Evolutionary conservation across 1,140 invertebrate species (phyloP).

Genomic region (Dysdera silvatica): DNA sequence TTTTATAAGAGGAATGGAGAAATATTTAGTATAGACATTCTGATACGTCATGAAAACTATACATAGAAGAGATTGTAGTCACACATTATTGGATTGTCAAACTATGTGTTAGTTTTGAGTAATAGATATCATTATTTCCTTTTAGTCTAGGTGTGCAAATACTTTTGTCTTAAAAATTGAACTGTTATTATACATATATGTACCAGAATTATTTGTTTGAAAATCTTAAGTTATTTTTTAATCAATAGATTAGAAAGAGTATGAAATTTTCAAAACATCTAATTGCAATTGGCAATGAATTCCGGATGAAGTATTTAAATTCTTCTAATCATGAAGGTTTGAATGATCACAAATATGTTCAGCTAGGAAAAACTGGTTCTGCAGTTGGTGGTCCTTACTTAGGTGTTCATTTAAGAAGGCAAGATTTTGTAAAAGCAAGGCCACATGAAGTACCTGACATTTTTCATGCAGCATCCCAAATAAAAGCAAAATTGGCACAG

Average conservation of each 20-base stretch:
- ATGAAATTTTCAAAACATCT: constrained; percentile 77
- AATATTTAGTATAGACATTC: too few species aligned
- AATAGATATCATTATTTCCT: too few species aligned
- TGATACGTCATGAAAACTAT: too few species aligned
- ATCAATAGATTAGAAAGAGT: constrained; percentile 61
- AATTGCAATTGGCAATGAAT: constrained; percentile 59
- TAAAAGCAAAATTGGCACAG: constrained; percentile 53
- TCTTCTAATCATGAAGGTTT: constrained; percentile 58
- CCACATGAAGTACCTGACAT: constrained; percentile 62
- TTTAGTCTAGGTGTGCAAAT: too few species aligned
- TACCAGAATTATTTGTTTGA: neutral
- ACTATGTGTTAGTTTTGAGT: too few species aligned
- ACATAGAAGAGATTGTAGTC: too few species aligned
- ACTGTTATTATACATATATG: too few species aligned
- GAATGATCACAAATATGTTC: constrained; percentile 52
- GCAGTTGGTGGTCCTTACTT: constrained; percentile 67
- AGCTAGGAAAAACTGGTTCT: constrained; percentile 54
- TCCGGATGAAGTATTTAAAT: constrained; percentile 57
- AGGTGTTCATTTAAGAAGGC: constrained; percentile 69
- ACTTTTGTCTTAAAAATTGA: too few species aligned
- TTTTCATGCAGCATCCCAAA: constrained; percentile 59
- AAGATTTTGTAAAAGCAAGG: constrained; percentile 67
- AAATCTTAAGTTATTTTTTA: constrained; percentile 6
- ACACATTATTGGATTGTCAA: too few species aligned
- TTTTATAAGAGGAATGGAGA: too few species aligned